Percentiles rank a stretch among this genome's conserved stretches.
Evolutionary conservation across 2,113 vertebrate species (phyloP).

Genomic region (Peucedramus taeniatus): DNA sequence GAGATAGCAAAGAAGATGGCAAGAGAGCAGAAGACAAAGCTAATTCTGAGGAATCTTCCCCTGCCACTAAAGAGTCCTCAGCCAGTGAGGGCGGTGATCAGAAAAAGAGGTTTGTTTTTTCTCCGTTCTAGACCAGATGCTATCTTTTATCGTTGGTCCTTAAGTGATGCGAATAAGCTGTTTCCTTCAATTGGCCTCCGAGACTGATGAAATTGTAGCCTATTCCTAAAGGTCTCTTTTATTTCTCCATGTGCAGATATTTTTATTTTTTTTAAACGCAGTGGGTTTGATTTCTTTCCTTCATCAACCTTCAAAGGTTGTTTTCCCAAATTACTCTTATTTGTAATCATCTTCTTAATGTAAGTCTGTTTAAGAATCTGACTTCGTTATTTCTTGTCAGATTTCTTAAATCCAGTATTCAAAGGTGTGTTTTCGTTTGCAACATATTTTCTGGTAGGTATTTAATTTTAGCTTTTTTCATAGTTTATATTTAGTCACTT

Average conservation of each 20-base stretch:
- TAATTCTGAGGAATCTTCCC: slow-evolving; percentile 76
- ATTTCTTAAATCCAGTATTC: slow-evolving; percentile 59
- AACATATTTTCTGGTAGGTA: slow-evolving; percentile 76
- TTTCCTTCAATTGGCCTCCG: slow-evolving; percentile 73
- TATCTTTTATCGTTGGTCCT: slow-evolving; percentile 91
- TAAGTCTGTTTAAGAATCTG: slow-evolving; percentile 65
- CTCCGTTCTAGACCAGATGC: slow-evolving; percentile 97
- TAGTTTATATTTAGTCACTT: neutral
- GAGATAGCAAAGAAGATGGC: slow-evolving; percentile 82
- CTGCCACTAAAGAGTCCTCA: slow-evolving; percentile 94
- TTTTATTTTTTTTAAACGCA: slow-evolving; percentile 3
- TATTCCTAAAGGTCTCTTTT: slow-evolving; percentile 58
- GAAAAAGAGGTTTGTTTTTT: slow-evolving; percentile 99
- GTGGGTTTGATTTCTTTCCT: slow-evolving; percentile 57
- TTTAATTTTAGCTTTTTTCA: slow-evolving; percentile 61
- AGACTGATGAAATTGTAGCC: slow-evolving; percentile 65
- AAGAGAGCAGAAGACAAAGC: slow-evolving; percentile 85
- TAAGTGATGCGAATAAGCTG: slow-evolving; percentile 72
- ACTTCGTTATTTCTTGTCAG: slow-evolving; percentile 64
- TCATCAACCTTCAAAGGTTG: slow-evolving; percentile 71
- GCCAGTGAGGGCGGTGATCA: slow-evolving; percentile 97
- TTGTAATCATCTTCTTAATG: slow-evolving; percentile 45
- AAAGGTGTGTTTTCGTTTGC: slow-evolving; percentile 45
- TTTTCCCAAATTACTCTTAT: slow-evolving; percentile 62
- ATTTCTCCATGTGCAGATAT: slow-evolving; percentile 58